Percentiles rank a stretch among this genome's conserved stretches.
Conservation (phyloP, 2,113 vertebrate species). For the Notarius lentiginosus region DNA sequence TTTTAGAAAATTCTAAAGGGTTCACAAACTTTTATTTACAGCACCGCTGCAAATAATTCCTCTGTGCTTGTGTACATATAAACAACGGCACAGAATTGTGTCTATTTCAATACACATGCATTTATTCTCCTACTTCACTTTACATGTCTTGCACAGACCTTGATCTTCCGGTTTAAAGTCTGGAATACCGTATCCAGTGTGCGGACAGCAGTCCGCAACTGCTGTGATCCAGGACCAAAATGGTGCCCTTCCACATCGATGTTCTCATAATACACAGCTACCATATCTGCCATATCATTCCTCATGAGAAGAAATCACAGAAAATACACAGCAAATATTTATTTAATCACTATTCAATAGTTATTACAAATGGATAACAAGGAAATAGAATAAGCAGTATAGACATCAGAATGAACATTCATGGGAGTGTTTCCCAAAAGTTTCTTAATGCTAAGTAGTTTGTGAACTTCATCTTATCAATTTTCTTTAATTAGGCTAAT, state of each 20-base stretch:
- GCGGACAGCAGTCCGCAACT: conserved; percentile 75
- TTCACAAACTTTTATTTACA: no score
- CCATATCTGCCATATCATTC: conserved; percentile 78
- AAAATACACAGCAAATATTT: background rate
- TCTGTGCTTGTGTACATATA: background rate
- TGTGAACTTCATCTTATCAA: background rate
- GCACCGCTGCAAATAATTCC: background rate
- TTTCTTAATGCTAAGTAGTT: background rate
- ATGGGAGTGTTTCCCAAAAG: background rate
- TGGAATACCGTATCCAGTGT: conserved; percentile 80
- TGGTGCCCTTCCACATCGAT: conserved; percentile 92
- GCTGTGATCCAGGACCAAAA: conserved; percentile 79
- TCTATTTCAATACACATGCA: background rate
- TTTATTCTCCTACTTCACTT: background rate
- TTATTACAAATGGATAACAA: background rate
- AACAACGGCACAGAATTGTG: background rate
- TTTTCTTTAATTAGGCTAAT: background rate
- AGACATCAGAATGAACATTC: background rate
- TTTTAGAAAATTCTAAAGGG: no score
- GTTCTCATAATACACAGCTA: conserved; percentile 87
- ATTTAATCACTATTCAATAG: background rate
- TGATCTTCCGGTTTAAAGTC: conserved; percentile 79
- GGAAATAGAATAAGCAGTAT: background rate
- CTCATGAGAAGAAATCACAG: conserved; percentile 57
- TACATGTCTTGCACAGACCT: conserved; percentile 68